These are phyloP conservation scores for Caenorhabditis drosophilae DNA, from an alignment of 2,888 invertebrate genomes.

Conservation along the genomic window DNA sequence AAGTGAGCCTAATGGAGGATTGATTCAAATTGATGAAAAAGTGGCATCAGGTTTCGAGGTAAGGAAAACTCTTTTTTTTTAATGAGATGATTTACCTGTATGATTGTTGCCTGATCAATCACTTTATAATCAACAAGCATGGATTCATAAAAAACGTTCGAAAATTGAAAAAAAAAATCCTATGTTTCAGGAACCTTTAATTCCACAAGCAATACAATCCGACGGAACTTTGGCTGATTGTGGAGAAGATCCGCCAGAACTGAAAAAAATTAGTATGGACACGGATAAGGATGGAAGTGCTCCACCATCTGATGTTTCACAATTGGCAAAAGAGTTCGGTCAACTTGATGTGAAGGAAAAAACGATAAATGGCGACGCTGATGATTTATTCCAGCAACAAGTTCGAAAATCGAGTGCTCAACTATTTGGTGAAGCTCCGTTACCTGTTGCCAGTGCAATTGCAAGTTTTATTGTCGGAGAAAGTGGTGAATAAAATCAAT, in stretches of 20 bases:
- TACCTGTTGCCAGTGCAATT: conserved; percentile 22
- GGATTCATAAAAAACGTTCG: background rate
- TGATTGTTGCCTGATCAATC: background rate
- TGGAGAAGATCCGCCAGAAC: conserved; percentile 19
- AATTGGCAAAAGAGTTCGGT: conserved; percentile 5
- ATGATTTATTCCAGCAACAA: conserved; percentile 9
- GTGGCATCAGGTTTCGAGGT: conserved; percentile 31
- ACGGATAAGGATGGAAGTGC: conserved; percentile 17
- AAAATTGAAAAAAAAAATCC: background rate
- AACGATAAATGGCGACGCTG: background rate
- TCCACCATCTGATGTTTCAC: conserved; percentile 9
- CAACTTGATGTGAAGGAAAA: conserved; percentile 12
- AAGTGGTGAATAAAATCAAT: no score
- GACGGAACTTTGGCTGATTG: conserved; percentile 31
- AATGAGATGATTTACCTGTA: background rate
- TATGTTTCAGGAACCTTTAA: conserved; percentile 20
- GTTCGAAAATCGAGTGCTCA: conserved; percentile 25
- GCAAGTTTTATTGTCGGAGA: conserved; percentile 29
- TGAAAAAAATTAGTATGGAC: conserved; percentile 30
- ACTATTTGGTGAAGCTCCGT: conserved; percentile 22
- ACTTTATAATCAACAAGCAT: background rate
- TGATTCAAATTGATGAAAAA: conserved; percentile 10
- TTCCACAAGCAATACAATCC: conserved; percentile 17
- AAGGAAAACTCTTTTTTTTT: background rate
- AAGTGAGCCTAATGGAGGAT: conserved; percentile 7